Evolutionary conservation across 23 tunicate genomes (phyloP).

Genomic region (Diplosoma virens): DNA sequence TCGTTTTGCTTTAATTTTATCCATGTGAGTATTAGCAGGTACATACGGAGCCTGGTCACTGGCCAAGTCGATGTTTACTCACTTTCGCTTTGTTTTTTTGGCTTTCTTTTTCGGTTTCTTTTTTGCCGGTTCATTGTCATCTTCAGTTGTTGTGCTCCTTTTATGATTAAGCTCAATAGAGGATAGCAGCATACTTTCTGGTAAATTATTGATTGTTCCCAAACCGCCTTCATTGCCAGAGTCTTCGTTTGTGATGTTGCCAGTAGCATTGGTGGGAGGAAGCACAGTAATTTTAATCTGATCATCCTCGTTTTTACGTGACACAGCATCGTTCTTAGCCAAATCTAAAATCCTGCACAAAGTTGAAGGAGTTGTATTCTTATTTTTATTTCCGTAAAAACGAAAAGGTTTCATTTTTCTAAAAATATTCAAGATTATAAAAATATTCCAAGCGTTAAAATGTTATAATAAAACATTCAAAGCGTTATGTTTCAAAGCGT

Average conservation of each 20-base stretch:
- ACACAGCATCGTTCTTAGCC: not conserved
- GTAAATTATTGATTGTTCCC: too few relatives aligned
- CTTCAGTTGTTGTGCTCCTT: not conserved
- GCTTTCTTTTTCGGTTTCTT: too few relatives aligned
- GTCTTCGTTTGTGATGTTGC: conserved; percentile 2
- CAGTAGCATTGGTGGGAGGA: conserved; percentile 9
- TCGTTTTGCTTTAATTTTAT: too few relatives aligned
- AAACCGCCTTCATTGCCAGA: not conserved
- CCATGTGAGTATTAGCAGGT: too few relatives aligned
- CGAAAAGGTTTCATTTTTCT: not conserved
- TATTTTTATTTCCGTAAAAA: not conserved
- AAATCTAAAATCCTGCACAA: conserved; percentile 3
- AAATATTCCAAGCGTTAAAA: too few relatives aligned
- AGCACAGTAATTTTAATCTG: not conserved
- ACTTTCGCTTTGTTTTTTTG: too few relatives aligned
- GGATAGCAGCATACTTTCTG: not conserved
- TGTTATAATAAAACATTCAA: too few relatives aligned
- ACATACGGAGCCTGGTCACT: too few relatives aligned
- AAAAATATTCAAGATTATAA: too few relatives aligned
- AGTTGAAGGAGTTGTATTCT: not conserved
- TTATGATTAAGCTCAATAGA: not conserved
- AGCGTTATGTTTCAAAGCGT: too few relatives aligned
- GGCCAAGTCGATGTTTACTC: too few relatives aligned
- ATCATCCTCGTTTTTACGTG: not conserved
- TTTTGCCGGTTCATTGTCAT: not conserved